Base-by-base conservation (phyloP, 2,888 invertebrate genomes). In the Hanleya hanleyi region DNA sequence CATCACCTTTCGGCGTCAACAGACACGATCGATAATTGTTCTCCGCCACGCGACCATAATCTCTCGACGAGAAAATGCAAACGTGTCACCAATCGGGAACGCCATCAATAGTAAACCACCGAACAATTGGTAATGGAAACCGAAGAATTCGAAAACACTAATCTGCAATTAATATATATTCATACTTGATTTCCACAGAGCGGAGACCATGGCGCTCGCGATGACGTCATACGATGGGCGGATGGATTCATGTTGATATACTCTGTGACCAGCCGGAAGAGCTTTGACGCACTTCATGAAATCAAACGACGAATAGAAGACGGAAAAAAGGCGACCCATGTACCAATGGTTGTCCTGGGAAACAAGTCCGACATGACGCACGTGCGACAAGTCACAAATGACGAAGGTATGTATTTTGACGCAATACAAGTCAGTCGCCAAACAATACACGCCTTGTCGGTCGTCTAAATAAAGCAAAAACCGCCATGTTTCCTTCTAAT, bases 311-410 rank as follows among this genome's bases (percentile, higher is more conserved):
- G 79, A 67, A 82, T 87, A 35, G 85, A 87, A 69, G 88, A 88
- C 33, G 77, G 79, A 74, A 83, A 84, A 72, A 84, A 84, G 72
- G 76, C 77, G 1, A 68, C 78, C 7, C 84, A 83, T 73, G 80
- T 86, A 18, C 88, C 88, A 3, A 83, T 87, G 29, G 83, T 87
- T 15, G 76, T 87, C 7, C 77, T 88, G 32, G 88, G 84, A 33
- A 88, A 88, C 79, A 88, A 87, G 75, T 79, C 83, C n/a, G 88
- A 88, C 75, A 77, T 88, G 65, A 83, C 84, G 6, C 88, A 88
- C 69, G 82, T 84, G 75, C 73, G 88, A 37, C 86, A 87, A 70
- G 84, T 88, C 12, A 83, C 84, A 18, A 76, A 83, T 35, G 87
- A 86, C 36, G 86, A 88, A 80, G 88, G 87, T 87, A 65, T 57